These are phyloP conservation scores for Pandemis cinnamomeana DNA, from an alignment of 2,888 invertebrate genomes.

Conservation along the genomic window DNA sequence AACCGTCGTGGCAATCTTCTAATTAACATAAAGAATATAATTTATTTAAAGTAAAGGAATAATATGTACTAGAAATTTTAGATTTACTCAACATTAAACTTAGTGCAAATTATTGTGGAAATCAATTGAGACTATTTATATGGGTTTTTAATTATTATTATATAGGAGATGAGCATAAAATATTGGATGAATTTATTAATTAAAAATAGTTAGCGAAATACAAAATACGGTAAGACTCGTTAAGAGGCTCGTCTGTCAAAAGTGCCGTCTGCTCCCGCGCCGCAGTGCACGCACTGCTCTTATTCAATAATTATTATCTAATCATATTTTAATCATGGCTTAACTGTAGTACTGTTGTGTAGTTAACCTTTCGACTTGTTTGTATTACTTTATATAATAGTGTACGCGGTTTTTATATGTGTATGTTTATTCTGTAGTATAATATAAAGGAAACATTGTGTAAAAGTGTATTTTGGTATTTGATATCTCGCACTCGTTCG, in stretches of 20 bases:
- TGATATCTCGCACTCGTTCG: constrained; percentile 58
- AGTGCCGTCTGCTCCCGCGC: constrained; percentile 56
- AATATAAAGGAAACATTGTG: constrained; percentile 77
- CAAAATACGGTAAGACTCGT: constrained; percentile 83
- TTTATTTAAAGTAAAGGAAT: constrained; percentile 82
- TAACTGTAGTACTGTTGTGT: constrained; percentile 83
- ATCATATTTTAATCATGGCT: constrained; percentile 83
- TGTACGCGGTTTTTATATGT: constrained; percentile 84
- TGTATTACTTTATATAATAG: constrained; percentile 83
- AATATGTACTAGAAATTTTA: constrained; percentile 84
- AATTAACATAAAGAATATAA: constrained; percentile 83
- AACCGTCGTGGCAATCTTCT: constrained; percentile 81
- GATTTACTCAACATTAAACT: constrained; percentile 84
- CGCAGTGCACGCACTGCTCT: constrained; percentile 64
- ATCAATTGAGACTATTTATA: constrained; percentile 84
- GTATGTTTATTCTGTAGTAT: constrained; percentile 84
- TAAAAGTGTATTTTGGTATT: constrained; percentile 82
- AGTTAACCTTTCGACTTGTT: constrained; percentile 82
- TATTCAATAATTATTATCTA: constrained; percentile 76
- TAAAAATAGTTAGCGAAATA: constrained; percentile 85
- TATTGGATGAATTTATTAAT: constrained; percentile 85
- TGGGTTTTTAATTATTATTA: constrained; percentile 84
- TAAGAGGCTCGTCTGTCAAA: constrained; percentile 81
- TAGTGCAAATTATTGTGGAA: constrained; percentile 84
- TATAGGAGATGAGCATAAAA: constrained; percentile 82